Conservation (phyloP, 2,797 vertebrate species). For the Myoxocephalus aenaeus region DNA sequence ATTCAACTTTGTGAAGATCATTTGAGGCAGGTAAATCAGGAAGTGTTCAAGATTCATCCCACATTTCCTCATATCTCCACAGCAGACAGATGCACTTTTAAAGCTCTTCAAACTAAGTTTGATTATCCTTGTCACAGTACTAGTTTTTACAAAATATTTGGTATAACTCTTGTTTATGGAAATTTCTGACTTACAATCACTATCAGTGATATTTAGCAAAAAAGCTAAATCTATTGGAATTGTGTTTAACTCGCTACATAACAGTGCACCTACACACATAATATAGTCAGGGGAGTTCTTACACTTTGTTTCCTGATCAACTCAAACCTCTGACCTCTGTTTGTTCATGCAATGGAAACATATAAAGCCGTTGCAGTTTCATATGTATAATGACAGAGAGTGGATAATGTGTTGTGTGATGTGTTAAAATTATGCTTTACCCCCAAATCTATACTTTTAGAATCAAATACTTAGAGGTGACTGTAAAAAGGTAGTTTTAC, state of each 20-base stretch:
- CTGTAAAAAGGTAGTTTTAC: neutral
- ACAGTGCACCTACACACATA: neutral
- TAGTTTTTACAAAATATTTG: neutral
- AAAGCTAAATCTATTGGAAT: neutral
- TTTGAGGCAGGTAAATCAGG: neutral
- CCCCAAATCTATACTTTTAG: conserved; percentile 1
- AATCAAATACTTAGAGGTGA: conserved; percentile 1
- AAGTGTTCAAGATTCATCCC: neutral
- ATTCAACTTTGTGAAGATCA: conserved; percentile 7
- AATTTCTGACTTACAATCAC: neutral
- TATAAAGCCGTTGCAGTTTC: neutral
- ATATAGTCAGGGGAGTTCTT: neutral
- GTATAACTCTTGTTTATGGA: neutral
- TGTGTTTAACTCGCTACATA: neutral
- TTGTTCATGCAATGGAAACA: neutral
- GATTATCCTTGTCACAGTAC: neutral
- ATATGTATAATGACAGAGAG: neutral
- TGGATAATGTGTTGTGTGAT: too few species aligned
- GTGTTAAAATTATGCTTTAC: neutral
- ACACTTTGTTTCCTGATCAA: neutral
- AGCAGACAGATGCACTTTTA: neutral
- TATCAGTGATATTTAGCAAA: neutral
- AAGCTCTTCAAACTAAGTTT: neutral
- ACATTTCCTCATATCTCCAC: neutral
- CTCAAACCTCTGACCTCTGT: neutral